A percentile compares a stretch with the other conserved stretches of the same genome.
Evolutionary conservation across 2,888 invertebrate species (phyloP).

Genomic region (Homarus gammarus): DNA sequence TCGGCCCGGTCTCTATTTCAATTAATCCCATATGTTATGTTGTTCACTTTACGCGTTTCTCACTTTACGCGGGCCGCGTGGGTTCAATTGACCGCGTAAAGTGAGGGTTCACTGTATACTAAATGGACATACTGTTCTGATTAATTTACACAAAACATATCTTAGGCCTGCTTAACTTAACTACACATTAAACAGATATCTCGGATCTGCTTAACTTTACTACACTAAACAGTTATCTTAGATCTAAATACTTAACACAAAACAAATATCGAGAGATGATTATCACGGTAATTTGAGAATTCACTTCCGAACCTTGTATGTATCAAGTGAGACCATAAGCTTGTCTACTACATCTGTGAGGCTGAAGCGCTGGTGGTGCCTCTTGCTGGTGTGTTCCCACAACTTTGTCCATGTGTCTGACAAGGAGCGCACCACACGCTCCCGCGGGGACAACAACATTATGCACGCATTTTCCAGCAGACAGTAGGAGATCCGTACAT

Average conservation of each 20-base stretch:
- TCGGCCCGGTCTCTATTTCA: no score
- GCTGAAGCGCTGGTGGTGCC: slow-evolving; percentile 78
- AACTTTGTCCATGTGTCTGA: slow-evolving; percentile 91
- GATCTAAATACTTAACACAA: not conserved
- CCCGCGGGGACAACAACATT: slow-evolving; percentile 90
- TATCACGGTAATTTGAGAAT: not conserved
- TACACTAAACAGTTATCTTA: no score
- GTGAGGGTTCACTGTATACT: no score
- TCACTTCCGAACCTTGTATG: slow-evolving; percentile 85
- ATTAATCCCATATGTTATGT: no score
- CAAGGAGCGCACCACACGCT: slow-evolving; percentile 89
- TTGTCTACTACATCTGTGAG: slow-evolving; percentile 88
- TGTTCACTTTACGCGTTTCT: no score
- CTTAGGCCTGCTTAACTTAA: no score
- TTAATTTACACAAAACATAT: no score
- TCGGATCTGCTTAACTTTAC: not conserved
- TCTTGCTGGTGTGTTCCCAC: slow-evolving; percentile 83
- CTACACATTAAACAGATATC: not conserved
- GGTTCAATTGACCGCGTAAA: no score
- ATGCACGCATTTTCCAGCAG: slow-evolving; percentile 80
- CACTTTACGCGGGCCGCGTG: no score
- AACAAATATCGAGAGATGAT: not conserved
- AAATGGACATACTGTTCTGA: no score
- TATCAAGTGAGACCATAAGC: slow-evolving; percentile 88
- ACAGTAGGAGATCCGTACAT: slow-evolving; percentile 74